These are phyloP conservation scores for Caenorhabditis japonica DNA, from an alignment of 2,888 invertebrate genomes.

Conservation along the genomic window DNA sequence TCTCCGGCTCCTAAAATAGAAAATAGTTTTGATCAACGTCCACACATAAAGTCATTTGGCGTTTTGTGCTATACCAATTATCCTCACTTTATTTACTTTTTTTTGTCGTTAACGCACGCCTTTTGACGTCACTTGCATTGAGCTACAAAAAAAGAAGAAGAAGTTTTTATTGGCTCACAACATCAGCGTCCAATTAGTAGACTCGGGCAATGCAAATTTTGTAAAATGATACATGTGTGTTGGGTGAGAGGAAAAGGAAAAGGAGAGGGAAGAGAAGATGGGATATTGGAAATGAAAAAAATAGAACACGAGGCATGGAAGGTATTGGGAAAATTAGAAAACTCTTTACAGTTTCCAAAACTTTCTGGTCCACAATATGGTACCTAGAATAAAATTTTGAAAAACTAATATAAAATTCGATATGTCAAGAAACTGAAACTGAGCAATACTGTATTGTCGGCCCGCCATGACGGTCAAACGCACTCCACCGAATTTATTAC, in stretches of 20 bases:
- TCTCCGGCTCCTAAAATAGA: conserved; percentile 90
- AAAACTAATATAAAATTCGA: too few species aligned
- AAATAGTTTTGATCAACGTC: background rate
- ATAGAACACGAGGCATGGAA: too few species aligned
- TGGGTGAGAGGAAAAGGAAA: background rate
- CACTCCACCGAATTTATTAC: too few species aligned
- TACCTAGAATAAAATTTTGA: too few species aligned
- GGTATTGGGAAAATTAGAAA: too few species aligned
- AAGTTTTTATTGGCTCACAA: conserved; percentile 39
- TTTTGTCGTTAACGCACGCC: background rate
- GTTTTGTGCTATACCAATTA: too few species aligned
- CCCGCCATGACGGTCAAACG: too few species aligned
- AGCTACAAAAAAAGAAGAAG: background rate
- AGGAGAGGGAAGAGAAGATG: background rate
- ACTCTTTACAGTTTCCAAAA: too few species aligned
- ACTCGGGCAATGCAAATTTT: conserved; percentile 5
- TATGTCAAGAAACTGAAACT: too few species aligned
- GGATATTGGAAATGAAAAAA: background rate
- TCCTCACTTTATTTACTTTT: background rate
- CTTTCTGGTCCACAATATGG: too few species aligned
- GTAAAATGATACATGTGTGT: conserved; percentile 25
- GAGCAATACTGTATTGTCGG: too few species aligned
- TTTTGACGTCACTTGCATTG: conserved; percentile 37
- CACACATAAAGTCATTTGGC: background rate
- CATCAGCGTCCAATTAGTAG: conserved; percentile 40